phyloP scores from a whole-genome alignment of 1,140 invertebrate species.

The Globodera rostochiensis region DNA sequence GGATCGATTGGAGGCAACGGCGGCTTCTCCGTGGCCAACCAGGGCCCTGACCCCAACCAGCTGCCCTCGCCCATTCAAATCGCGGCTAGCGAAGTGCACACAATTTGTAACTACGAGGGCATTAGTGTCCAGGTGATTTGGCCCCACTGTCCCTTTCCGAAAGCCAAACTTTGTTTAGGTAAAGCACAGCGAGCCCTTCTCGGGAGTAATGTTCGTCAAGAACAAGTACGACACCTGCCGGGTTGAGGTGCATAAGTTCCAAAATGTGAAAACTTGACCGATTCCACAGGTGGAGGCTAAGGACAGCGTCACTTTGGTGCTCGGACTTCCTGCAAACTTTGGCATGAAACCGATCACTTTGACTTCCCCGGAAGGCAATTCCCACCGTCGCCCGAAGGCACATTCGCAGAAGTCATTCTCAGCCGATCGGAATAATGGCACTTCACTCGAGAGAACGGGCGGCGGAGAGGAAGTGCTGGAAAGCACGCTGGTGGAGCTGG shows the following conservation, averaged over 20 bases:
- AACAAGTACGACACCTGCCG: slow-evolving; percentile 66
- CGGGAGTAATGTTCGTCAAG: slow-evolving; percentile 65
- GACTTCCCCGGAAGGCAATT: slow-evolving; percentile 40
- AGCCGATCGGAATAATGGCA: slow-evolving; percentile 23
- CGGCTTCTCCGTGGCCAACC: slow-evolving; percentile 18
- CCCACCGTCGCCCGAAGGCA: slow-evolving; percentile 36
- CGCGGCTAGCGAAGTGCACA: slow-evolving; percentile 53
- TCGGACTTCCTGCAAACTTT: slow-evolving; percentile 62
- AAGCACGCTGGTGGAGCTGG: background rate
- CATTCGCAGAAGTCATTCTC: slow-evolving; percentile 7
- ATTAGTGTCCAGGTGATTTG: slow-evolving; percentile 56
- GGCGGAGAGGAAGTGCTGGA: background rate
- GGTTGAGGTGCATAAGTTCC: slow-evolving; percentile 52
- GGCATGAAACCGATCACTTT: slow-evolving; percentile 65
- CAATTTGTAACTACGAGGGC: slow-evolving; percentile 65
- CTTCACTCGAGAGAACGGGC: background rate
- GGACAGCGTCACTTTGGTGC: slow-evolving; percentile 55
- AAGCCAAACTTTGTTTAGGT: slow-evolving; percentile 37
- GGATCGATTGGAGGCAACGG: background rate
- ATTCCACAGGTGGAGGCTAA: slow-evolving; percentile 30
- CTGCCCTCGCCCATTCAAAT: slow-evolving; percentile 53
- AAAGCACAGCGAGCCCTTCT: slow-evolving; percentile 60
- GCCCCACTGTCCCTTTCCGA: background rate
- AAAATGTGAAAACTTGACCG: background rate
- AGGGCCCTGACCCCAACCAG: slow-evolving; percentile 31